Evolutionary conservation across 2,888 invertebrate species (phyloP).

Genomic region (Tetanocera ferruginea): DNA sequence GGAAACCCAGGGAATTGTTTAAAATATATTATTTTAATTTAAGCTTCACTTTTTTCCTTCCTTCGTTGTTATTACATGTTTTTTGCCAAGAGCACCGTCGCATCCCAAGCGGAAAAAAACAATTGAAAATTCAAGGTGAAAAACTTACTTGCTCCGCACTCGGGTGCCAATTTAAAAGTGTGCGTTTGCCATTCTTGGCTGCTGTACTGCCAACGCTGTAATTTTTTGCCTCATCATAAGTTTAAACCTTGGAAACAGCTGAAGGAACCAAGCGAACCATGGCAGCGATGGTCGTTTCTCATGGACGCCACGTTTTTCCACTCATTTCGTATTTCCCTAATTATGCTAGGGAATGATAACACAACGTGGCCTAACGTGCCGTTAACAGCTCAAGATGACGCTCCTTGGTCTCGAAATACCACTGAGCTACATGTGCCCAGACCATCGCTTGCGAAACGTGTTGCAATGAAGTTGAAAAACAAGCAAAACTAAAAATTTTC

Average conservation of each 20-base stretch:
- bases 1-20: background rate
- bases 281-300: background rate
- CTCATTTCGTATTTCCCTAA: background rate
- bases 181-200: background rate
- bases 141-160: background rate
- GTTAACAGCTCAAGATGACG: background rate
- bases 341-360: constrained; percentile 20
- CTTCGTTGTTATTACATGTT: background rate
- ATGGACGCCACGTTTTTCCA: background rate
- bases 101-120: background rate
- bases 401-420: too few species aligned
- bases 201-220: too few species aligned
- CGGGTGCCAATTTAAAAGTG: background rate
- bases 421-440: background rate
- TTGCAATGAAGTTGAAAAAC: constrained; percentile 6
- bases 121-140: background rate
- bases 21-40: constrained; percentile 1
- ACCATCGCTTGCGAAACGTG: background rate
- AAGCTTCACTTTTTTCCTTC: background rate
- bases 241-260: background rate
- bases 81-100: background rate
- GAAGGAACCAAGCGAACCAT: background rate
- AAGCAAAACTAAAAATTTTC: background rate
- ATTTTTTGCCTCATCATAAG: background rate
- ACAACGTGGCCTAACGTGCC: background rate